Conservation (phyloP, 2,888 invertebrate genomes). For the Andricus curvator region DNA sequence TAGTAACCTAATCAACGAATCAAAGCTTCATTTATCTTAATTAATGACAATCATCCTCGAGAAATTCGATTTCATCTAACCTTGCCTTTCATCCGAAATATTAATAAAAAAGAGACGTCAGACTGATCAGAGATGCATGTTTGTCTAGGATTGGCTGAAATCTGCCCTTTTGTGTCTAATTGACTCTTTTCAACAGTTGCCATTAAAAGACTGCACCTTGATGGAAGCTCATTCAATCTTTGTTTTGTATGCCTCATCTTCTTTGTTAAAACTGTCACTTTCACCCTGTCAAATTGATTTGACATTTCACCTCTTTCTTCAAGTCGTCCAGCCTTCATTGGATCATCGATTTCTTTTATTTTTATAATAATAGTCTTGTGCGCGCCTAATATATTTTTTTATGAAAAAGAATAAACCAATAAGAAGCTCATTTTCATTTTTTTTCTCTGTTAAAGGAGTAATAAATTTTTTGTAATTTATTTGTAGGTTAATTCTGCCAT, state of each 20-base stretch:
- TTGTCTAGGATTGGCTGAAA: background rate
- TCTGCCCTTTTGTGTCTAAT: background rate
- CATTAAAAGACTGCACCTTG: background rate
- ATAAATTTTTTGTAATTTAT: too few species aligned
- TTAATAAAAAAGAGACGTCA: background rate
- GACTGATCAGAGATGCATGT: background rate
- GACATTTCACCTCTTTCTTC: constrained; percentile 18
- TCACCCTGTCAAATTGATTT: constrained; percentile 28
- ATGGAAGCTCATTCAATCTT: constrained; percentile 21
- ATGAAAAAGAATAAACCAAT: too few species aligned
- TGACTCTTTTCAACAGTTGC: constrained; percentile 28
- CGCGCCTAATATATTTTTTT: too few species aligned
- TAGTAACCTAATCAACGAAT: background rate
- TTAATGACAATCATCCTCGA: background rate
- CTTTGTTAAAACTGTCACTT: constrained; percentile 33
- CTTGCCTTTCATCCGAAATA: background rate
- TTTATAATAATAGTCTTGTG: too few species aligned
- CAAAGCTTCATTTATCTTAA: background rate
- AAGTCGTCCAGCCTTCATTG: background rate
- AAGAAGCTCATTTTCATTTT: too few species aligned
- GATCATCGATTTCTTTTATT: constrained; percentile 8
- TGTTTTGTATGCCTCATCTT: background rate
- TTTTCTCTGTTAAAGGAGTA: too few species aligned
- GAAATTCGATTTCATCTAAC: background rate
- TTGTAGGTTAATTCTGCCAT: too few species aligned